These are phyloP conservation scores for Smutsia temminckii DNA, from an alignment of 2,797 vertebrate genomes.

Conservation along the genomic window DNA sequence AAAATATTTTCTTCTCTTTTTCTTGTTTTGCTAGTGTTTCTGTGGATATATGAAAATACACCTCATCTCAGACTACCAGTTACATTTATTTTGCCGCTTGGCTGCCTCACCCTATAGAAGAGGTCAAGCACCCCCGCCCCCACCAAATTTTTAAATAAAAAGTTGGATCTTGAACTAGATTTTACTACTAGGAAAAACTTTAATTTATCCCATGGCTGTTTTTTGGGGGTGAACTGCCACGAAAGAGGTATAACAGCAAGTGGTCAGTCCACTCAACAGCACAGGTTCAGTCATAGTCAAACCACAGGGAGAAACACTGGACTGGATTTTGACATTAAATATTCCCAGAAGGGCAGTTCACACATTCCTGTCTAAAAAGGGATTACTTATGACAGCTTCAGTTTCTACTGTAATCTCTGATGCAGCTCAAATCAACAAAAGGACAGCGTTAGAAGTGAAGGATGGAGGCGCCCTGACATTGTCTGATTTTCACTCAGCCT, in stretches of 20 bases:
- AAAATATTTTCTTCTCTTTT: background rate
- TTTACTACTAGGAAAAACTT: background rate
- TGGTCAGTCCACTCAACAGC: background rate
- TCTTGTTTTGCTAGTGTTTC: background rate
- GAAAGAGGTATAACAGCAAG: background rate
- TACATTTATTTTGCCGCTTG: background rate
- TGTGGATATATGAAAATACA: background rate
- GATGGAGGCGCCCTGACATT: constrained; percentile 56
- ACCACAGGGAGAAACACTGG: background rate
- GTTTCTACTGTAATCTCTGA: constrained; percentile 44
- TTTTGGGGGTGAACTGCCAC: background rate
- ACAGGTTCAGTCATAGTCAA: background rate
- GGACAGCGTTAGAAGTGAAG: constrained; percentile 49
- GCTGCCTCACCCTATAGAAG: background rate
- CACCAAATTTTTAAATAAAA: background rate
- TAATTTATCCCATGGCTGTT: background rate
- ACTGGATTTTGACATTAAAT: constrained; percentile 50
- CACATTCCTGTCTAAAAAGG: constrained; percentile 23
- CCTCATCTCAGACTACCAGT: background rate
- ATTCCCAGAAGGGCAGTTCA: constrained; percentile 38
- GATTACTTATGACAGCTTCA: constrained; percentile 52
- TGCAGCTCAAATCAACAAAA: constrained; percentile 45
- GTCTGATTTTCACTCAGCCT: constrained; percentile 73
- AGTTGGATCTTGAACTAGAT: background rate
- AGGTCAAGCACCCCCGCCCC: background rate